These are phyloP conservation scores for Oncopodura yosiiana DNA, from an alignment of 1,140 invertebrate species.

Conservation along the genomic window DNA sequence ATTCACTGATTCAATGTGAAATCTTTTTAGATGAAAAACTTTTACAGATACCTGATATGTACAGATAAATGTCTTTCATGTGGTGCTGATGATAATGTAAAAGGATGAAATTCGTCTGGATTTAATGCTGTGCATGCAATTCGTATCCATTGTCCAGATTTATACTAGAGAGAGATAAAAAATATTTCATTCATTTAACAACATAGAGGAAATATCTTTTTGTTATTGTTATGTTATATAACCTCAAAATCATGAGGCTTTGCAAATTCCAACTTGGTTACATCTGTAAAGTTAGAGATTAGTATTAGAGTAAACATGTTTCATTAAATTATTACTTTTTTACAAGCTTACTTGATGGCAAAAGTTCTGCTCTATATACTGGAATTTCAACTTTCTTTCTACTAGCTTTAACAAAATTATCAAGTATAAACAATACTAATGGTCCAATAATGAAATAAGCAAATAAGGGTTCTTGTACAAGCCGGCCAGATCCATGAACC, in stretches of 20 bases:
- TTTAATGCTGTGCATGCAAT: slow-evolving; percentile 46
- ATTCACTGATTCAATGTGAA: neutral
- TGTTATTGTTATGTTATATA: neutral
- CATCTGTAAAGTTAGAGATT: slow-evolving; percentile 42
- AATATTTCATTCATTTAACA: too few relatives aligned
- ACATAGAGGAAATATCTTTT: neutral
- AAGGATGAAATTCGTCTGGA: slow-evolving; percentile 48
- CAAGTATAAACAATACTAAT: slow-evolving; percentile 48
- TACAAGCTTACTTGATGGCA: slow-evolving; percentile 46
- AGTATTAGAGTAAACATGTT: slow-evolving; percentile 14
- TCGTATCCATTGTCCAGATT: slow-evolving; percentile 52
- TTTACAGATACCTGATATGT: slow-evolving; percentile 42
- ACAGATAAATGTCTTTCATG: slow-evolving; percentile 46
- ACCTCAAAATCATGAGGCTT: slow-evolving; percentile 46
- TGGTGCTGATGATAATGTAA: slow-evolving; percentile 51
- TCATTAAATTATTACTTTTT: neutral
- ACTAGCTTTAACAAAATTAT: slow-evolving; percentile 43
- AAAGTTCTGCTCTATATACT: slow-evolving; percentile 45
- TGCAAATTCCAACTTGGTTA: slow-evolving; percentile 47
- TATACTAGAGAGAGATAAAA: too few relatives aligned
- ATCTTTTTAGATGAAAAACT: neutral
- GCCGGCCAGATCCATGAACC: slow-evolving; percentile 51
- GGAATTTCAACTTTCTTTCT: slow-evolving; percentile 50
- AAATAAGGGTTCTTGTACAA: slow-evolving; percentile 53
- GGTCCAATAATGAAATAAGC: slow-evolving; percentile 55